These are phyloP conservation scores for Pseudopodoces humilis DNA, from an alignment of 2,113 vertebrate species.

Conservation along the genomic window DNA sequence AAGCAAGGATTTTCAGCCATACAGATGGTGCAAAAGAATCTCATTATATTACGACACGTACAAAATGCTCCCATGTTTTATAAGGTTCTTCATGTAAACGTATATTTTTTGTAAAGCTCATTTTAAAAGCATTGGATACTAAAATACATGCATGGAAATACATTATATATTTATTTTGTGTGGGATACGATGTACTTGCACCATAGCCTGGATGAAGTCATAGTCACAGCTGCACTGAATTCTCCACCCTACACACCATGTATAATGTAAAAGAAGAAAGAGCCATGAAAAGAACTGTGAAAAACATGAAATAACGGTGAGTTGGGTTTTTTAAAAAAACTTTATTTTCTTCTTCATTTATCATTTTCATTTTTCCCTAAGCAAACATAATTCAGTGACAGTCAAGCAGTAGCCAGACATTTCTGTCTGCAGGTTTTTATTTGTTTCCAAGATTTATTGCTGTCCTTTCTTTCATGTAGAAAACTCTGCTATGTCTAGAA, in stretches of 20 bases:
- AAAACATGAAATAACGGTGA: neutral
- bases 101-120: neutral
- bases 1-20: neutral
- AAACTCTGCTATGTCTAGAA: neutral
- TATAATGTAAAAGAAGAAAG: conserved; percentile 12
- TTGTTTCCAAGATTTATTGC: neutral
- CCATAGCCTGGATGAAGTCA: conserved; percentile 1
- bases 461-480: neutral
- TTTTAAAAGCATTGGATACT: neutral
- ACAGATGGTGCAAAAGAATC: neutral
- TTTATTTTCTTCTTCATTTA: neutral
- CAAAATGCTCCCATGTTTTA: neutral
- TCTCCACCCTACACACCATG: neutral
- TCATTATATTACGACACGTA: neutral
- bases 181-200: neutral
- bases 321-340: neutral
- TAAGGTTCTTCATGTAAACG: neutral
- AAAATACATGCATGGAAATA: neutral
- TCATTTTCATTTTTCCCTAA: neutral
- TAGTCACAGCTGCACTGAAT: conserved; percentile 18
- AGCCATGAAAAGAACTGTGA: neutral
- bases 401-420: neutral
- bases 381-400: neutral
- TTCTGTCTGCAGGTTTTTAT: neutral
- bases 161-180: neutral